Base-by-base conservation (phyloP, 2,797 vertebrate genomes). In the Alfaro cultratus region DNA sequence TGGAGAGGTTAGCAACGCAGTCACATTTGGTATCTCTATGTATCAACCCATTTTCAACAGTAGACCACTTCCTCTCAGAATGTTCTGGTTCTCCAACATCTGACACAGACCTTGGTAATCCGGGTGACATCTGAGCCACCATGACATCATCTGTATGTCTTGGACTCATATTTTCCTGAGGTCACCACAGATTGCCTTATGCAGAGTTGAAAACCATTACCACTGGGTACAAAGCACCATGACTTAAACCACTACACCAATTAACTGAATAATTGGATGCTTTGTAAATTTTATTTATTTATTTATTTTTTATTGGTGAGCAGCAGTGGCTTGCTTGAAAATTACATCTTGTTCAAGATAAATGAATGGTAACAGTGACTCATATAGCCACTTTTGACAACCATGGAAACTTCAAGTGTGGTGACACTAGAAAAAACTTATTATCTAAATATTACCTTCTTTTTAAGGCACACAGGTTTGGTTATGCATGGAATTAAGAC, bases 1-100 rank as follows among this genome's bases (percentile, higher is more conserved):
- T 94, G 93, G 92, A 95, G 92, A 92, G 91, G 89, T 91, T 94
- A 95, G 92, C 94, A 95, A 95, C 94, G 89, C 91, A 95, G 95
- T 96, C 95, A 96, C 95, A 95, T 96, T 96, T 18, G 60, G 5
- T 62, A 62, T 41, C 0, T 23, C 5, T 64, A 10, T 23, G 18
- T 41, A 41, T 39, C 21, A 26, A 41, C 34, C 62, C 64, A 11
- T 11, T 39, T 68, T 26, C 21, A 39, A 68, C 64, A 41, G 64
- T 23, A 41, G 64, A 41, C 21, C 18, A 68, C 3, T 45, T 70
- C 26, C 23, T 9, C 26, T 43, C 2, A 43, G 26, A 41, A 26
- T 43, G 23, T 70, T 3, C 67, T 70, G 23, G 11, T 70, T 43
- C 36, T 70, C 39, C 39, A 43, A 43, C 36, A 15, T 41, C 39